Evolutionary conservation across 2,888 invertebrate species (phyloP), one percentile per base, ranked within the genome.

Genomic region (Gisinianus flammeolus): DNA sequence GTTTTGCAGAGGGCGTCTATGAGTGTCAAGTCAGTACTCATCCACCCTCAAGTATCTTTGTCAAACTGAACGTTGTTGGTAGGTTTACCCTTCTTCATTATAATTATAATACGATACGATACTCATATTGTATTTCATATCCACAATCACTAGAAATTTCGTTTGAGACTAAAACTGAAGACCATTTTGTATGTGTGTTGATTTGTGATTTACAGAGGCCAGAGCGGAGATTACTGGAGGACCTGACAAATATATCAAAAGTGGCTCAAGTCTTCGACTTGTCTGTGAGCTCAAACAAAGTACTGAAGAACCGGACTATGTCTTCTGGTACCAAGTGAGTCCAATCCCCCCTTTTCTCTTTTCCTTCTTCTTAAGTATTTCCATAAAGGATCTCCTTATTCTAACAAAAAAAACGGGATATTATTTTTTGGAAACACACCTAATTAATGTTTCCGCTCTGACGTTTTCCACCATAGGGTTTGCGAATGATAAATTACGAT

Each of bases 401-500:
- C 44, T 44, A 16, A 44, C 16, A 44, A 44, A 44, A 44, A 44
- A 10, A 44, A 10, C 8, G 44, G 16, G 16, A 44, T 44, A 44
- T 6, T 44, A 10, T 44, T 44, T 44, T 44, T 16, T 44, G 44
- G 44, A 44, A 16, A 44, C 6, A 44, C 19, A 54, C n/a, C 19
- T 54, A 54, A 8, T n/a, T 12, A n/a, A 12, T 4, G 16, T n/a
- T n/a, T n/a, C n/a, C n/a, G n/a, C n/a, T n/a, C n/a, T n/a, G n/a
- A n/a, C n/a, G n/a, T n/a, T n/a, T n/a, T n/a, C n/a, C n/a, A n/a
- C 79, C 79, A 12, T 78, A 84, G 84, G 83, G 82, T 74, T 75
- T 93, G 86, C 91, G 94, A 83, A 95, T 95, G 95, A 94, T 95
- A 87, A 95, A 95, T 90, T 95, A 94, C 88, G 95, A 95, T 88